Evolutionary conservation across 1,140 invertebrate species (phyloP).

Genomic region (Dendroctonus valens): DNA sequence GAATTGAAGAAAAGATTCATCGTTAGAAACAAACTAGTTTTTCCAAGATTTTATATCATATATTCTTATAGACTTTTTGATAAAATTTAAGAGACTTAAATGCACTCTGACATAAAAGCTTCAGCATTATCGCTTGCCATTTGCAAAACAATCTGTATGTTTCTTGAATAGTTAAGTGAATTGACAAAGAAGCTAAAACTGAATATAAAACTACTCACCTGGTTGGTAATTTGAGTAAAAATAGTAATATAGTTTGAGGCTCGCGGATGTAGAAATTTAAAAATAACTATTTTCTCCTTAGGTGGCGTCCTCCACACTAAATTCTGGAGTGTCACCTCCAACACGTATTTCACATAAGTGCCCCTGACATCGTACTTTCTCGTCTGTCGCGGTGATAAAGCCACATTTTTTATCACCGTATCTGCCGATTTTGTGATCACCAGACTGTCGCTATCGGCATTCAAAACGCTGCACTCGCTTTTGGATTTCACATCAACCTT

Average conservation of each 20-base stretch:
- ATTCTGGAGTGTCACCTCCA: constrained; percentile 29
- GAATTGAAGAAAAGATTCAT: too few species aligned
- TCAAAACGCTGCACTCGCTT: constrained; percentile 11
- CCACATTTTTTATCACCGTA: constrained; percentile 30
- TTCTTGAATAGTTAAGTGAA: too few species aligned
- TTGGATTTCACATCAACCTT: constrained; percentile 23
- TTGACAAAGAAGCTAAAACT: not conserved
- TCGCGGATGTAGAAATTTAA: constrained; percentile 52
- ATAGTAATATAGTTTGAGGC: constrained; percentile 44
- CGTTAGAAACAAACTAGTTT: too few species aligned
- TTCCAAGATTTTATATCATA: too few species aligned
- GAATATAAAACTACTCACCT: constrained; percentile 1
- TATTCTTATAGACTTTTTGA: too few species aligned
- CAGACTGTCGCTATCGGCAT: constrained; percentile 1
- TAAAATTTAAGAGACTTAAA: too few species aligned
- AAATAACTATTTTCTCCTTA: constrained; percentile 30
- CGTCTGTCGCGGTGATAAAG: constrained; percentile 18
- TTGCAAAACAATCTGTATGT: too few species aligned
- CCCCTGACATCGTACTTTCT: constrained; percentile 15
- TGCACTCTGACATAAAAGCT: too few species aligned
- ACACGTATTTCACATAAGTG: constrained; percentile 25
- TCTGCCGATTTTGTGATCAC: constrained; percentile 34
- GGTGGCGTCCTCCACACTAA: constrained; percentile 26
- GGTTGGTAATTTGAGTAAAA: constrained; percentile 27
- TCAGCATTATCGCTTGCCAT: too few species aligned